Percentiles rank a stretch among this genome's conserved stretches.
Conservation (phyloP, 2,888 invertebrate species). For the Volucella bombylans region DNA sequence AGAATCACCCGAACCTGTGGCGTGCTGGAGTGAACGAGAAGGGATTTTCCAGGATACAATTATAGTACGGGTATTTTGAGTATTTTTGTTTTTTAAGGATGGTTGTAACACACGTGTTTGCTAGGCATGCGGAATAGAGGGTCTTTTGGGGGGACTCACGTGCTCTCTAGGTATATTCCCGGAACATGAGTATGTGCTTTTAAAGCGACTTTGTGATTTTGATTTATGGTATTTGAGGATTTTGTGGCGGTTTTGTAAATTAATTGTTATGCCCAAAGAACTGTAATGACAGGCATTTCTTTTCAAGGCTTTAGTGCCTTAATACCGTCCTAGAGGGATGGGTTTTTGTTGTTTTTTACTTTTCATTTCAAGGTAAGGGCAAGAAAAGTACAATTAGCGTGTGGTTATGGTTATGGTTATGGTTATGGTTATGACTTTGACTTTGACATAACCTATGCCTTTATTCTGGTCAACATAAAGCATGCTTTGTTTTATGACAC, state of each 20-base stretch:
- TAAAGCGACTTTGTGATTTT: constrained; percentile 64
- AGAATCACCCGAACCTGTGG: constrained; percentile 45
- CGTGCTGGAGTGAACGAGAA: constrained; percentile 37
- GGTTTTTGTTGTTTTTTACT: constrained; percentile 25
- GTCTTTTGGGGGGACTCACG: constrained; percentile 48
- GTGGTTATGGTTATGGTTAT: no score
- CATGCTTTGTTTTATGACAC: no score
- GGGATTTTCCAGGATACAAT: constrained; percentile 1
- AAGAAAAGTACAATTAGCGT: no score
- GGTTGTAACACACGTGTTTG: constrained; percentile 60
- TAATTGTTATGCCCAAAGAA: constrained; percentile 56
- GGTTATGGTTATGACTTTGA: no score
- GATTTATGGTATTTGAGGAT: constrained; percentile 59
- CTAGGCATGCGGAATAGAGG: constrained; percentile 25
- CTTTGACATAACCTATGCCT: no score
- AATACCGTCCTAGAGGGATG: neutral
- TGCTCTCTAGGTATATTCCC: constrained; percentile 33
- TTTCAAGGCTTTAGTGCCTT: constrained; percentile 11
- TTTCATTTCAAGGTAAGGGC: neutral
- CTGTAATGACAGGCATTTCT: constrained; percentile 25
- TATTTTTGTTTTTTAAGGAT: constrained; percentile 33
- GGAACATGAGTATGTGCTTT: constrained; percentile 22
- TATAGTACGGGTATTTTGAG: neutral
- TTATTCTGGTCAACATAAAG: no score
- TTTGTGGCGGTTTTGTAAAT: constrained; percentile 51